Conservation (phyloP, 2,113 vertebrate genomes). For the Cyprinus carpio region DNA sequence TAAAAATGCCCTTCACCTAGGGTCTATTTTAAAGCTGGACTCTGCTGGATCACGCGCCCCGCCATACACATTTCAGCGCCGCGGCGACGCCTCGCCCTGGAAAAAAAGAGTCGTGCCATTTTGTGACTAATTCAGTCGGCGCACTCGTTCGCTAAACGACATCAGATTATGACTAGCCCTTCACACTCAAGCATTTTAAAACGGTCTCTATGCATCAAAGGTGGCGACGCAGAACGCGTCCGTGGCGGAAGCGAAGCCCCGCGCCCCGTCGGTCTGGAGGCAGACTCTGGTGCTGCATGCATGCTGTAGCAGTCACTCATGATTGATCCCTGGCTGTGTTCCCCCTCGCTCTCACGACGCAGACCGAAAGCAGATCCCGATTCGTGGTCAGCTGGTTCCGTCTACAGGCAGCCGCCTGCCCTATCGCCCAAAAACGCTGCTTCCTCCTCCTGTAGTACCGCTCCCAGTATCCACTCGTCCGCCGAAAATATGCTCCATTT, state of each 20-base stretch:
- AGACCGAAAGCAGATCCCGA: conserved; percentile 79
- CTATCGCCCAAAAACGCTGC: conserved; percentile 69
- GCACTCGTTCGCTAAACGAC: background rate
- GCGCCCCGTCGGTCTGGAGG: conserved; percentile 70
- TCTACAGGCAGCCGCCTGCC: conserved; percentile 74
- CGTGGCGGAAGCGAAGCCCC: conserved; percentile 73
- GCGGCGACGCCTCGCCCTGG: conserved; percentile 73
- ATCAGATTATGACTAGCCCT: background rate
- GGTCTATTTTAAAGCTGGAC: conserved; percentile 29
- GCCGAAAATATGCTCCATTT: conserved; percentile 73
- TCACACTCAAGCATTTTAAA: background rate
- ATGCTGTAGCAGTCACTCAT: conserved; percentile 69
- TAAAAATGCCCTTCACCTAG: conserved; percentile 21
- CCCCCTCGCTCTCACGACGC: conserved; percentile 65
- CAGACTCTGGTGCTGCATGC: conserved; percentile 76
- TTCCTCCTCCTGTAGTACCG: conserved; percentile 79
- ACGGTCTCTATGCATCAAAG: background rate
- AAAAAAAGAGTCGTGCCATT: conserved; percentile 62
- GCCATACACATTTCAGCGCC: conserved; percentile 69
- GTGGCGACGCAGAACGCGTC: conserved; percentile 47
- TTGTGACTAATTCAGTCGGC: background rate
- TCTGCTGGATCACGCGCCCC: conserved; percentile 58
- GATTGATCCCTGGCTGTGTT: conserved; percentile 73
- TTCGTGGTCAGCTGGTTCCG: conserved; percentile 83
- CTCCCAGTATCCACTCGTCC: conserved; percentile 70